Evolutionary conservation across 2,113 vertebrate genomes (phyloP), one percentile per base, ranked within the genome.

Genomic region (Hucho hucho): DNA sequence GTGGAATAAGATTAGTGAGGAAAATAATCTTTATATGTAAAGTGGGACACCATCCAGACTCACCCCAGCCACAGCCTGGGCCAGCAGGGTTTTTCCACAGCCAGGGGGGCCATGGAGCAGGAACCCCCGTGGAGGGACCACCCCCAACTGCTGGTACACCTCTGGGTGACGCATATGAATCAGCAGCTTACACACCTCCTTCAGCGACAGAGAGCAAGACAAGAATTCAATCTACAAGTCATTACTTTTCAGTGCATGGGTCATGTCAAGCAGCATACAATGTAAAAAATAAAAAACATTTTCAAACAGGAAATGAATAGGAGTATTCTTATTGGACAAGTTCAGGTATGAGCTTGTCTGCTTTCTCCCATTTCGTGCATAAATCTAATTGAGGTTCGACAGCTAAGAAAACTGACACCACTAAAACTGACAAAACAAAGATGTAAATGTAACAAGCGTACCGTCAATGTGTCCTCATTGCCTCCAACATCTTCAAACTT

Each of bases 101-200:
- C 98, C 98, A 0, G 98, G 98, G 0, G 97, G 98, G 0, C 98
- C 98, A 0, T 99, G 98, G 0, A 99, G 89, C 6, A 99, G 96
- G 77, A 99, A 96, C 1, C 98, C 98, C 0, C 95, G 91, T 0
- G 96, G 96, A 28, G 97, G 96, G 16, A 95, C 90, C 68, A 97
- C 95, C 0, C 98, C 98, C 20, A 99, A 90, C 79, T 95, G 93
- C 73, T 91, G 94, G 88, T 97, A 99, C 12, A 98, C 94, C 81
- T 99, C 98, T 0, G 97, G 97, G 71, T 98, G 97, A 2, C 93
- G 92, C 90, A 99, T 90, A 75, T 99, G 97, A 46, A 99, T 89
- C 43, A 99, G 92, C 91, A 99, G 93, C 83, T 95, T 96, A 80
- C 98, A 99, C 73, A 99, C 88, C 69, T 98, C 97, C 98, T 99